phyloP scores from a whole-genome alignment of 2,797 vertebrate genomes.

The Anableps anableps region DNA sequence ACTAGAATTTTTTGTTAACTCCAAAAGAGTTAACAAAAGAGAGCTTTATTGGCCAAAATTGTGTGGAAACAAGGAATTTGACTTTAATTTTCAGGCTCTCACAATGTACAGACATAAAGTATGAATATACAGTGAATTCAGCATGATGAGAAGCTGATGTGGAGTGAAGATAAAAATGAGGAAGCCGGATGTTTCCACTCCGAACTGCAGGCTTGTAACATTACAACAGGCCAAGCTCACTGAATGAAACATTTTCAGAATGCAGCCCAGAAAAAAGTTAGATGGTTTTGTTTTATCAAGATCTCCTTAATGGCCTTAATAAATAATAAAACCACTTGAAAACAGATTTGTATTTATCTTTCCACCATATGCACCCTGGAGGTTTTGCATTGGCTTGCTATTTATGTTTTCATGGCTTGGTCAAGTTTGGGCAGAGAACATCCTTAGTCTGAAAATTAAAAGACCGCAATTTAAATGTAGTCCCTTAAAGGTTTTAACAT shows the following conservation, averaged over 20 bases:
- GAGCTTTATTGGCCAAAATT: neutral
- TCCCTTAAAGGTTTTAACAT: neutral
- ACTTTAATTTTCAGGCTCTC: neutral
- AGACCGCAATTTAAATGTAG: neutral
- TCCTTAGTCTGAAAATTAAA: neutral
- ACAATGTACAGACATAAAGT: neutral
- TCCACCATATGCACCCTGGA: neutral
- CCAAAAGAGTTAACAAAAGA: neutral
- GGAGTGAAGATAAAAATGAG: neutral
- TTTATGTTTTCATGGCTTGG: neutral
- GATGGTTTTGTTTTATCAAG: neutral
- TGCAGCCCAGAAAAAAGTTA: neutral
- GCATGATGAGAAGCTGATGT: neutral
- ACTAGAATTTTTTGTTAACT: neutral
- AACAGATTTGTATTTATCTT: neutral
- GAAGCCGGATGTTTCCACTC: neutral
- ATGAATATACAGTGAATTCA: neutral
- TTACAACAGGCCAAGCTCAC: neutral
- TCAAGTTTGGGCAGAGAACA: neutral
- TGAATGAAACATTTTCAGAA: neutral
- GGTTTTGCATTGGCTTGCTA: neutral
- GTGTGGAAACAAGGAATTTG: neutral
- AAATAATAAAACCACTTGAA: neutral
- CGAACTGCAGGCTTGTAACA: neutral
- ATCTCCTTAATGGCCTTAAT: neutral